Conservation (phyloP, 2,797 vertebrate species). For the Danio jaintianensis region DNA sequence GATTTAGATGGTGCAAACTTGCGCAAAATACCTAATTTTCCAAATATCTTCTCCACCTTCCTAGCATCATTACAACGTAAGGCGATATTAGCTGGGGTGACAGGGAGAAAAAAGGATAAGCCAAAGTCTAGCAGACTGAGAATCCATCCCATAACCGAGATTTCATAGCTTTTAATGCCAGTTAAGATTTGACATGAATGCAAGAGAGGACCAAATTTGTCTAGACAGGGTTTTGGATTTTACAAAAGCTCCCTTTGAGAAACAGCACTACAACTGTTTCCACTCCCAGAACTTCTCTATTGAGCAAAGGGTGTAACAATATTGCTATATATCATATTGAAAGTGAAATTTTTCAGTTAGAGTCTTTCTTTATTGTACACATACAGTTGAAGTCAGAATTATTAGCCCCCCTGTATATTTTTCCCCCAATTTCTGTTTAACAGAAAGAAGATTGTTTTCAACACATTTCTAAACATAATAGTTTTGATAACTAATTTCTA, state of each 20-base stretch:
- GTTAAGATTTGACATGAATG: slow-evolving; percentile 19
- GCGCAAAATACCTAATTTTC: slow-evolving; percentile 12
- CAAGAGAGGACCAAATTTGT: background rate
- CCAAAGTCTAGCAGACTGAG: background rate
- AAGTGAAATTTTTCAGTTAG: no score
- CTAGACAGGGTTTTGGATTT: slow-evolving; percentile 15
- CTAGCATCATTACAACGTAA: background rate
- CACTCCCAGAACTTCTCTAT: background rate
- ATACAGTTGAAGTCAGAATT: no score
- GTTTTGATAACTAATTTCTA: no score
- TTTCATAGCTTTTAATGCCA: slow-evolving; percentile 27
- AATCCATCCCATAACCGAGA: slow-evolving; percentile 1
- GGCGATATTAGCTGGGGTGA: slow-evolving; percentile 18
- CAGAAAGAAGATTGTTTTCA: no score
- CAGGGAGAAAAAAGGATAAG: background rate
- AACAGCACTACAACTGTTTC: background rate
- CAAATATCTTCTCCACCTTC: background rate
- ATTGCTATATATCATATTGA: no score
- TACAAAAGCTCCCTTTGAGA: background rate
- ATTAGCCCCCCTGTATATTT: no score
- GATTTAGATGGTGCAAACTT: background rate
- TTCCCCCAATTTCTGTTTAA: no score
- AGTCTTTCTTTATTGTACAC: no score
- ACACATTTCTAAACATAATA: no score
- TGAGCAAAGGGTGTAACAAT: background rate